These are phyloP conservation scores for Morone saxatilis DNA, from an alignment of 2,113 vertebrate species.

Conservation along the genomic window DNA sequence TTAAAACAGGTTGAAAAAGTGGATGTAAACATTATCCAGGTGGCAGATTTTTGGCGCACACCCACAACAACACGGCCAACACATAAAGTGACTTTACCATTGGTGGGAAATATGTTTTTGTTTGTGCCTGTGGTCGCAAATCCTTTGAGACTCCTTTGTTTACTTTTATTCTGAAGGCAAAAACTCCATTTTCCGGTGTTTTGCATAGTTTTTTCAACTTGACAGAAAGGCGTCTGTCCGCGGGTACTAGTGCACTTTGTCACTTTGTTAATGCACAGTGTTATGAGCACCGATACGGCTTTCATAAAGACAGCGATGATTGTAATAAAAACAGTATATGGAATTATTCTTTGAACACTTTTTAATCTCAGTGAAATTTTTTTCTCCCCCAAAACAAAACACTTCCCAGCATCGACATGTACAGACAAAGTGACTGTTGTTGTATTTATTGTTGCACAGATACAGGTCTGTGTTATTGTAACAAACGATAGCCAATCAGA, in stretches of 20 bases:
- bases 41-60: background rate
- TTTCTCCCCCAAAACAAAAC: background rate
- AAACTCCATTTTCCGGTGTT: background rate
- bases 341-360: background rate
- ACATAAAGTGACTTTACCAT: background rate
- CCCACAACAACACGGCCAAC: background rate
- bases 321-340: slow-evolving; percentile 2
- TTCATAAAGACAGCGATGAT: background rate
- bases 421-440: background rate
- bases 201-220: background rate
- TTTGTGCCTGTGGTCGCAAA: background rate
- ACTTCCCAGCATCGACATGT: background rate
- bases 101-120: background rate
- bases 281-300: background rate
- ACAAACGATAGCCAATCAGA: slow-evolving; percentile 31
- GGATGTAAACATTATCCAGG: background rate
- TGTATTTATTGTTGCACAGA: background rate
- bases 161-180: slow-evolving; percentile 56
- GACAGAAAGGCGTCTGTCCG: background rate
- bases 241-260: background rate
- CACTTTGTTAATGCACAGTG: background rate
- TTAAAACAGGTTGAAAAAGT: background rate
- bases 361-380: slow-evolving; percentile 3
- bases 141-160: background rate
- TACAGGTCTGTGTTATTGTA: background rate